Evolutionary conservation across 2,113 vertebrate genomes (phyloP), one percentile per base, ranked within the genome.

Genomic region (Peromyscus polionotus): DNA sequence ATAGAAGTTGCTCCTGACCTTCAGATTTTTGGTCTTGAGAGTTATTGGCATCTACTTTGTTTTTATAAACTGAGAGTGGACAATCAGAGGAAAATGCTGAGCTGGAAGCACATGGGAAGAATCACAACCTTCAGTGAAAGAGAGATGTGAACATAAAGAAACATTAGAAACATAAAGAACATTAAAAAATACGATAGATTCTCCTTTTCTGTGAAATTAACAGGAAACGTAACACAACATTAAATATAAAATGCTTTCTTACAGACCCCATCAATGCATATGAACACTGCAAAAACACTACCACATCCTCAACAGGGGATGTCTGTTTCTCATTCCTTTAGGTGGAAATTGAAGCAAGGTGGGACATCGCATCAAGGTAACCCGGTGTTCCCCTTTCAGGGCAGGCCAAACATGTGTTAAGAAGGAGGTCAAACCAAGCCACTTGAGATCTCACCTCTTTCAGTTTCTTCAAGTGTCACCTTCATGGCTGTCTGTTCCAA

Each of bases 401-500:
- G 39, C 97, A 83, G 76, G 91, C 97, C 95, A 97, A 42, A 76
- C 88, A 31, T 83, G 70, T 75, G 93, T 93, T 96, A 97, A 98
- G 92, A 31, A 48, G 94, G 39, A 97, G 24, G 97, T 98, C 73
- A 95, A 86, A 79, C 33, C 96, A 97, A 98, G 91, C 19, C 5
- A 24, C 92, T 75, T 5, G 85, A 95, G 36, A 94, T 95, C 68
- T 97, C 73, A 95, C 51, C 42, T 96, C 19, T 75, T 96, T 20
- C 28, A 91, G 28, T 39, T 97, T 97, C 81, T 61, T 79, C 19
- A 95, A 95, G 70, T 97, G 88, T 98, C 97, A 98, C 95, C 96
- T 98, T 98, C 97, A 97, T 97, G 92, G 14, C n/a, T 98, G 80
- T 48, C 91, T 97, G 79, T 97, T 97, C 93, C 86, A 57, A 91